Conservation (phyloP, 2,113 vertebrate species). For the Notarius lentiginosus region DNA sequence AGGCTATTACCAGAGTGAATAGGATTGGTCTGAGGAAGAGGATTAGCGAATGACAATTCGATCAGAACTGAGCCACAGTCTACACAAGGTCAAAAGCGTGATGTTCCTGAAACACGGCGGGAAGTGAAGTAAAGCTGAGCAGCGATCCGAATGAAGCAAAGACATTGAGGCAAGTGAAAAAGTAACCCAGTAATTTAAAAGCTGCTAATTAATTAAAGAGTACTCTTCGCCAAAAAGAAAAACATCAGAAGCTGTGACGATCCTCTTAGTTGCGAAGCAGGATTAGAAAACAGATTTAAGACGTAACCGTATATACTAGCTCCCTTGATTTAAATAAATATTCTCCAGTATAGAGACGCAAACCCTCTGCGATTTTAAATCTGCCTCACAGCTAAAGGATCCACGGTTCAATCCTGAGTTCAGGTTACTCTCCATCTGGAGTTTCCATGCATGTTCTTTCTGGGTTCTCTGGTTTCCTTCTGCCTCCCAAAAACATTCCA, state of each 20-base stretch:
- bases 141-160: background rate
- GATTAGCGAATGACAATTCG: constrained; percentile 44
- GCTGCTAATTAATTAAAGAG: background rate
- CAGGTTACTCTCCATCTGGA: background rate
- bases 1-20: constrained; percentile 44
- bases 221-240: background rate
- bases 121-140: background rate
- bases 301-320: background rate
- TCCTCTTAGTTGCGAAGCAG: background rate
- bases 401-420: background rate
- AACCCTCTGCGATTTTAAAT: background rate
- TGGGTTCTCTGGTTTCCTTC: background rate
- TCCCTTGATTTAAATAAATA: background rate
- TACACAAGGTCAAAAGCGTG: constrained; percentile 37
- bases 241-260: background rate
- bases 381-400: background rate
- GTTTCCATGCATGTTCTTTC: background rate
- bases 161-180: background rate
- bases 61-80: constrained; percentile 20
- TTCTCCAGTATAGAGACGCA: background rate
- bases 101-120: background rate
- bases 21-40: constrained; percentile 40
- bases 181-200: background rate
- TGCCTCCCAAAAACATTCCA: background rate
- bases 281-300: background rate